Conservation (phyloP, 2,888 invertebrate genomes). For the Falcaria lacertinaria region DNA sequence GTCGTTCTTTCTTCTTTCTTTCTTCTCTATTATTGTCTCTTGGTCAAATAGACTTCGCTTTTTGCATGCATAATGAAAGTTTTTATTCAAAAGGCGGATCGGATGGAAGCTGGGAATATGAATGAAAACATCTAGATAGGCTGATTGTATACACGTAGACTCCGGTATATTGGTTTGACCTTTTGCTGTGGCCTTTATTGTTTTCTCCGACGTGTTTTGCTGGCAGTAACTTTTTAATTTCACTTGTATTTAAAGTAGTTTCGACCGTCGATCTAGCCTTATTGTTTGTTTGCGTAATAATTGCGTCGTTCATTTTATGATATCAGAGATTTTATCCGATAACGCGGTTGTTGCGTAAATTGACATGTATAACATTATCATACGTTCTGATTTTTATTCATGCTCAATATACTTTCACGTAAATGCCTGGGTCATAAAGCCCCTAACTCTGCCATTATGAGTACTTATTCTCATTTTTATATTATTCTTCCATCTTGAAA, state of each 20-base stretch:
- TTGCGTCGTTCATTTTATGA: too few species aligned
- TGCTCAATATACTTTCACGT: constrained; percentile 1
- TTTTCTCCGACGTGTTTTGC: constrained; percentile 10
- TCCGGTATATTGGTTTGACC: constrained; percentile 12
- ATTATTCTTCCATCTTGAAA: background rate
- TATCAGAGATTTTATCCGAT: background rate
- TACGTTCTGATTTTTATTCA: background rate
- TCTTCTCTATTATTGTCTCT: too few species aligned
- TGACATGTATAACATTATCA: background rate
- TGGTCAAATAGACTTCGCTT: constrained; percentile 3
- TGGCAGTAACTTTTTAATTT: background rate
- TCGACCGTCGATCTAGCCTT: background rate
- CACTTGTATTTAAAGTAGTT: background rate
- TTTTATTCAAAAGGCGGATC: constrained; percentile 6
- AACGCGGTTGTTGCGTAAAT: background rate
- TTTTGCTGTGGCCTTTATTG: constrained; percentile 8
- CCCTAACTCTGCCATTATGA: background rate
- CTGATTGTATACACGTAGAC: constrained; percentile 2
- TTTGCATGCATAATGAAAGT: too few species aligned
- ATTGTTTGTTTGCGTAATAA: background rate
- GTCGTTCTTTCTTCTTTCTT: too few species aligned
- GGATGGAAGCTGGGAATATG: too few species aligned
- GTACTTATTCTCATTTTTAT: background rate
- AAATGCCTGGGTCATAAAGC: background rate
- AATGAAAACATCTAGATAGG: constrained; percentile 17